A percentile compares a stretch with the other conserved stretches of the same genome.
These are phyloP conservation scores for Adela reaumurella DNA, from an alignment of 2,888 invertebrate genomes.

Conservation along the genomic window DNA sequence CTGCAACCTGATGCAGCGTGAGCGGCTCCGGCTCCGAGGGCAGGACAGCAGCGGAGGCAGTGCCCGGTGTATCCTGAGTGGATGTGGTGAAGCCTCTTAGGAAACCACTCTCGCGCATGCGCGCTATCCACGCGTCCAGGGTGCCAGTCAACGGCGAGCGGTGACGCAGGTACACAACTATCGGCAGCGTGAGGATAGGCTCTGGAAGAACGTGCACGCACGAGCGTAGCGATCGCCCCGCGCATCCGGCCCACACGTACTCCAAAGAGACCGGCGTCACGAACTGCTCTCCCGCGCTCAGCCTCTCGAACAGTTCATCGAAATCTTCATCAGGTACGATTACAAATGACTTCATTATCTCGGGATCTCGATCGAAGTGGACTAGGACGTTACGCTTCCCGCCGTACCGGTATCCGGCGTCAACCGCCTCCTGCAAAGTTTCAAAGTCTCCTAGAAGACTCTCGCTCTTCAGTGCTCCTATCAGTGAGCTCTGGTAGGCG, in stretches of 20 bases:
- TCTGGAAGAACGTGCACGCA: slow-evolving; percentile 33
- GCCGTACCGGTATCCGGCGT: slow-evolving; percentile 27
- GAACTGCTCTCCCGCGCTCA: slow-evolving; percentile 26
- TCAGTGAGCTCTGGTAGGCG: slow-evolving; percentile 36
- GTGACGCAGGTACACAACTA: slow-evolving; percentile 32
- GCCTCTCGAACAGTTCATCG: slow-evolving; percentile 24
- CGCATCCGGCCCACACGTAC: slow-evolving; percentile 29
- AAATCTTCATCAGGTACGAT: slow-evolving; percentile 27
- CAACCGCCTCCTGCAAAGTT: slow-evolving; percentile 25
- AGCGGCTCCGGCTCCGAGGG: slow-evolving; percentile 26
- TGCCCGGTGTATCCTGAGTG: slow-evolving; percentile 13
- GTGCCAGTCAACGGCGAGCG: slow-evolving; percentile 26
- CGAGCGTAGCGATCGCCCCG: slow-evolving; percentile 17
- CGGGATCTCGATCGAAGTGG: slow-evolving; percentile 31
- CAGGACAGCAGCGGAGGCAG: slow-evolving; percentile 14
- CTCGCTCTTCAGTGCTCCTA: slow-evolving; percentile 33
- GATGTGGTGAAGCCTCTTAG: slow-evolving; percentile 22
- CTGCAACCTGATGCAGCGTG: slow-evolving; percentile 24
- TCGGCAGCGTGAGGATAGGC: slow-evolving; percentile 30
- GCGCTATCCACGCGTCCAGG: slow-evolving; percentile 25
- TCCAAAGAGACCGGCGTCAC: slow-evolving; percentile 32
- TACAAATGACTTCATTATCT: slow-evolving; percentile 24
- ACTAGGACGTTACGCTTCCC: slow-evolving; percentile 27
- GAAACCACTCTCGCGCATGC: slow-evolving; percentile 30
- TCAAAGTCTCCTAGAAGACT: slow-evolving; percentile 24